These are phyloP conservation scores for Chondrosia reniformis DNA, from an alignment of 37 sponge, comb jelly and placozoan species.

Conservation along the genomic window DNA sequence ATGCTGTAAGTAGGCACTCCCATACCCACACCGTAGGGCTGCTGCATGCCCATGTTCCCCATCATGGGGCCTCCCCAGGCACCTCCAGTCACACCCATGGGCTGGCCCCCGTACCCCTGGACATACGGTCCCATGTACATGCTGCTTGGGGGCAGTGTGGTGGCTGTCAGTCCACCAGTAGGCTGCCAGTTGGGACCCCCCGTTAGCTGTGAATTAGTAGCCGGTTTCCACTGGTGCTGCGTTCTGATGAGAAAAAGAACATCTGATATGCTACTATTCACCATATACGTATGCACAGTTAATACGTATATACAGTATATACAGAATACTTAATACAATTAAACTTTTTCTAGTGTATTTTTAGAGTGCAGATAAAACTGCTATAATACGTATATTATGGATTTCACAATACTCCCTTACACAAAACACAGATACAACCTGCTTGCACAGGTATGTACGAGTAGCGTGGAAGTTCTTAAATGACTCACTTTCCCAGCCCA, in stretches of 20 bases:
- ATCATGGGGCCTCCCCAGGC: neutral
- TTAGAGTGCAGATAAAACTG: no score
- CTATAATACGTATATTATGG: neutral
- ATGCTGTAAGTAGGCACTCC: no score
- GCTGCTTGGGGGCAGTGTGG: constrained; percentile 13
- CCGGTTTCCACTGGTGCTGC: constrained; percentile 57
- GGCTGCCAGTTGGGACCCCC: constrained; percentile 59
- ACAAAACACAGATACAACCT: neutral
- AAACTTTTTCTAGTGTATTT: no score
- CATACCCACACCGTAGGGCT: no score
- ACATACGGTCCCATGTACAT: neutral
- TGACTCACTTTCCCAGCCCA: no score
- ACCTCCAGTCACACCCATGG: neutral
- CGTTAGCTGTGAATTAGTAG: constrained; percentile 33
- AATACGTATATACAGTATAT: no score
- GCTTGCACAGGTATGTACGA: no score
- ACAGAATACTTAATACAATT: no score
- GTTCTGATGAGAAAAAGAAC: constrained; percentile 8
- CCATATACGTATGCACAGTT: no score
- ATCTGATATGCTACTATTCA: no score
- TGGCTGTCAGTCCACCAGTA: neutral
- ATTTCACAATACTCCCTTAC: neutral
- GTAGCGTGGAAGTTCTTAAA: no score
- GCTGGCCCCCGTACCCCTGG: neutral
- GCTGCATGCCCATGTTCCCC: no score